These are phyloP conservation scores for Poeciliopsis prolifica DNA, from an alignment of 2,113 vertebrate genomes.

Conservation along the genomic window DNA sequence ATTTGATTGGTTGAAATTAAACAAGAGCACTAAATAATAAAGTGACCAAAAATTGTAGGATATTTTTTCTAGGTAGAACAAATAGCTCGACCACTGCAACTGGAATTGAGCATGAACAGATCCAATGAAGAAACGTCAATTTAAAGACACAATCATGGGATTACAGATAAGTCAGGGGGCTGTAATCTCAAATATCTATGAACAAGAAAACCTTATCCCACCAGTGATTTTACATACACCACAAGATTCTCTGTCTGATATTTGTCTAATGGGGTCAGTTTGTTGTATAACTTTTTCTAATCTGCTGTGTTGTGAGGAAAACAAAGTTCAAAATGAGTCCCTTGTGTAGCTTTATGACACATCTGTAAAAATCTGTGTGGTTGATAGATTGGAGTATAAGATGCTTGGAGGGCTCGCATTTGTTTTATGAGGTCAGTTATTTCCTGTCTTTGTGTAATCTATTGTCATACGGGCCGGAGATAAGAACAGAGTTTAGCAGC, in stretches of 20 bases:
- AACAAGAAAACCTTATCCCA: background rate
- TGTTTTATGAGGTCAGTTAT: background rate
- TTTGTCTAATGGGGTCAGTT: conserved; percentile 10
- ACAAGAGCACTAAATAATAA: background rate
- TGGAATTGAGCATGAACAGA: too few relatives aligned
- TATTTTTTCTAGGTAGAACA: too few relatives aligned
- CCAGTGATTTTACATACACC: conserved; percentile 10
- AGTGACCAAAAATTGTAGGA: background rate
- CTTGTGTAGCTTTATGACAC: conserved; percentile 10
- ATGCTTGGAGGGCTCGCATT: conserved; percentile 10
- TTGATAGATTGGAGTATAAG: background rate
- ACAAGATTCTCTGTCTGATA: background rate
- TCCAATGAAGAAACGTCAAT: too few relatives aligned
- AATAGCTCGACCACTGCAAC: too few relatives aligned
- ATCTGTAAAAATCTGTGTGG: conserved; percentile 33
- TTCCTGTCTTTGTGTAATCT: conserved; percentile 49
- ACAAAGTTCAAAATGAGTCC: conserved; percentile 16
- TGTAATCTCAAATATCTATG: background rate
- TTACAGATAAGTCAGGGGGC: conserved; percentile 19
- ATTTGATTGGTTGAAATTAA: background rate
- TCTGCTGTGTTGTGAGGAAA: conserved; percentile 38
- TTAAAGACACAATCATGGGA: background rate
- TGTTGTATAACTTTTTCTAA: conserved; percentile 26
- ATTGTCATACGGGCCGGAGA: conserved; percentile 23
- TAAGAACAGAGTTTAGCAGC: conserved; percentile 39